Base-by-base conservation (phyloP, 1,140 invertebrate species). In the Globodera rostochiensis region DNA sequence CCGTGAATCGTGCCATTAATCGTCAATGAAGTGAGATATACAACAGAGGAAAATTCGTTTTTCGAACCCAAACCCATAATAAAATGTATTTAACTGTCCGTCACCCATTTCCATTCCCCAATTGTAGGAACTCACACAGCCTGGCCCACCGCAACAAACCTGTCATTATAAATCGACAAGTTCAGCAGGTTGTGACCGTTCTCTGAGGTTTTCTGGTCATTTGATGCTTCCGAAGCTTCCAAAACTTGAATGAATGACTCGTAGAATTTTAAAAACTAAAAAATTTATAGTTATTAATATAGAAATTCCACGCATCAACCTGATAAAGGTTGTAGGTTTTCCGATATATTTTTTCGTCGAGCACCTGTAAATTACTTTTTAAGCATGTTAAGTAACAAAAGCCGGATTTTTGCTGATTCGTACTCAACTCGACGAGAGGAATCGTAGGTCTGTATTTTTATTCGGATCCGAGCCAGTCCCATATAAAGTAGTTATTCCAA, bases 181-280 rank as follows among this genome's bases (percentile, higher is more conserved):
- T 46, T 79, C 77, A 79, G 80, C n/a, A 79, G 36, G 80, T 70
- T 36, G 45, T 79, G 46, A 79, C 46, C 47, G 46, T 71, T 49
- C 4, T 21, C 7, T n/a, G 47, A 21, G 21, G 47, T 66, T 53
- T 8, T 21, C 47, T 19, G 66, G 15, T 67, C 11, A 7, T 45
- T 13, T 11, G 77, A 79, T 21, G 76, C 77, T 64, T 79, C 77
- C 64, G 77, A 70, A 15, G 77, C 77, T 45, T 79, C 77, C 15
- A 79, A 36, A 74, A 79, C 46, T 78, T 79, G 77, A n/a, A 78
- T 79, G 36, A 66, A 60, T 36, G 77, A 36, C n/a, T 49, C 66
- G 46, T 78, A 79, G 53, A 78, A 71, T 49, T 78, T 79, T 9
- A 79, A 46, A 66, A 79, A 79, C 67, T 64, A 5, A 64, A 64